A percentile compares a stretch with the other conserved stretches of the same genome.
Evolutionary conservation across 2,888 invertebrate genomes (phyloP).

Genomic region (Timandra comae): DNA sequence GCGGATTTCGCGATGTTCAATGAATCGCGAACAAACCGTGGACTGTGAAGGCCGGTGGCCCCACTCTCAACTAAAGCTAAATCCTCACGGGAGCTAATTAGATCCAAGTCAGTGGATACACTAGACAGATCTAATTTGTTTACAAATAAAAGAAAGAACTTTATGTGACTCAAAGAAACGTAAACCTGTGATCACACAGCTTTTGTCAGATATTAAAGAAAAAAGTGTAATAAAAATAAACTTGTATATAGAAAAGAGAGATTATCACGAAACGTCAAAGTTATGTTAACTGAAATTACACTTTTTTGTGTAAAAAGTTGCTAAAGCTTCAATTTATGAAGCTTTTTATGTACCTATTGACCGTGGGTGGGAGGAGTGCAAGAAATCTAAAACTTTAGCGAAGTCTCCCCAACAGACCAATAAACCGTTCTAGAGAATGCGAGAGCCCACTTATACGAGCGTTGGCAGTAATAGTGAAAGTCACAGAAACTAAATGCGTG

Average conservation of each 20-base stretch:
- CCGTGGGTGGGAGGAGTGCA: conserved; percentile 23
- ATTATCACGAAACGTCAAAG: no score
- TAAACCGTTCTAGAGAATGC: conserved; percentile 29
- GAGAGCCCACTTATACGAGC: conserved; percentile 20
- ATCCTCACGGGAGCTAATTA: conserved; percentile 25
- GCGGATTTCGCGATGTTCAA: conserved; percentile 46
- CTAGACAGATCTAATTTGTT: conserved; percentile 16
- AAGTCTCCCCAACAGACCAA: conserved; percentile 29
- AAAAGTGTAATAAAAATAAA: no score
- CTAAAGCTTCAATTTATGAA: conserved; percentile 24
- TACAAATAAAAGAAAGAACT: conserved; percentile 6
- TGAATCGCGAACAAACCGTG: conserved; percentile 39
- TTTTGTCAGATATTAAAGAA: neutral
- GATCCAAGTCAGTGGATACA: conserved; percentile 18
- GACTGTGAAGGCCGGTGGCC: conserved; percentile 20
- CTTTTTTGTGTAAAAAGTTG: conserved; percentile 3
- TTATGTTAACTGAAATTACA: no score
- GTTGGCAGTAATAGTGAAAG: conserved; percentile 18
- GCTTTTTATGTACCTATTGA: conserved; percentile 30
- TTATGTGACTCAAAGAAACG: conserved; percentile 6
- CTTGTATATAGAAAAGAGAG: no score
- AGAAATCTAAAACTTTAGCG: conserved; percentile 31
- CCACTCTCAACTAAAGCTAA: conserved; percentile 20
- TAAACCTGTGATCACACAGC: conserved; percentile 4
- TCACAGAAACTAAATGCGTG: conserved; percentile 15